Base-by-base conservation (phyloP, 2,113 vertebrate species). In the Notothenia coriiceps region DNA sequence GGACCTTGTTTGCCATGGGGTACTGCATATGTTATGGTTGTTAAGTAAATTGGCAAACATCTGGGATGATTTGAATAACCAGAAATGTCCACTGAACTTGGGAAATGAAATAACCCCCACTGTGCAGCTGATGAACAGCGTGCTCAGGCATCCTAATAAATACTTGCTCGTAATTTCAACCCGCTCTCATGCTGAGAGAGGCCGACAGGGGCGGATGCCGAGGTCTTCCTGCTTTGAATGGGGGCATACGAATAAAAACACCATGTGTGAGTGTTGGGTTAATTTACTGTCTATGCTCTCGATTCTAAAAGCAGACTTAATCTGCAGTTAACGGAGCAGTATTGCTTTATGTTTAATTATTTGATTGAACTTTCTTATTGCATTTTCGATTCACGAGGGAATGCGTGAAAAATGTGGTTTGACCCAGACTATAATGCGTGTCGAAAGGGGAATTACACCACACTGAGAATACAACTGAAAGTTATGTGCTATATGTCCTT, bases 121-220 rank as follows among this genome's bases (percentile, higher is more conserved):
- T 80, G 86, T 78, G 88, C 44, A 47, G 51, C 88, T 88, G 90
- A 93, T 91, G 88, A 93, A 89, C 83, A 78, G 72, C 77, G 84
- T 91, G 89, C 83, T 88, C 77, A 72, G 84, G 77, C 83, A 89
- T 88, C 74, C 84, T 91, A 87, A 93, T 92, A 93, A 91, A 91
- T 87, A 86, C 88, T 92, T 57, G 60, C 82, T 77, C 55, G 44
- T 88, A 79, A 90, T 85, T 88, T 81, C 46, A 51, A 66, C 51
- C 67, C 10, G 33, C 63, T 63, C 63, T 70, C 85, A 69, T 1
- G 81, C 86, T 88, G 91, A 20, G 85, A 75, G 85, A 77, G 84
- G 77, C 67, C 43, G 69, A 78, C 77, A 46, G 65, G 75, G 79
- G 77, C n/a, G 57, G 43, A 60, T 56, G 72, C 47, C 8, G 8